Percentiles rank a stretch among this genome's conserved stretches.
These are phyloP conservation scores for Arothron firmamentum DNA, from an alignment of 2,113 vertebrate species.

Conservation along the genomic window DNA sequence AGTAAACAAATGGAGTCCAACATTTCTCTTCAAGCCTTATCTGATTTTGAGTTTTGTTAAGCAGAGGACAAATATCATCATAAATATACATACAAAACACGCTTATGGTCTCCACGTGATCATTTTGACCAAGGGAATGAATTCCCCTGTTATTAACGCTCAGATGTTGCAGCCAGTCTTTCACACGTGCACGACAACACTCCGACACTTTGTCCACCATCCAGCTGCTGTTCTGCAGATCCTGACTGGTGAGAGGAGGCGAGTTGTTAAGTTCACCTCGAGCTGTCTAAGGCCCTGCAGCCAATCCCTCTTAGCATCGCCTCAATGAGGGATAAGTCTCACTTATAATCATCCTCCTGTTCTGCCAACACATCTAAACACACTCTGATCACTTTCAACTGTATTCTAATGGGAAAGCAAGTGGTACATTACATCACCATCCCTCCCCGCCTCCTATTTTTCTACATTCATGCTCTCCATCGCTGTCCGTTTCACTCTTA, in stretches of 20 bases:
- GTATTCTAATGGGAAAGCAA: conserved; percentile 52
- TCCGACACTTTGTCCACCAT: neutral
- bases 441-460: conserved; percentile 28
- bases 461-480: conserved; percentile 24
- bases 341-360: conserved; percentile 58
- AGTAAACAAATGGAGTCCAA: too few species aligned
- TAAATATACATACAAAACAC: too few species aligned
- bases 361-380: conserved; percentile 66
- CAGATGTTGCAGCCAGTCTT: too few species aligned
- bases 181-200: neutral
- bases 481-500: conserved; percentile 16
- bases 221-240: neutral
- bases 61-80: too few species aligned
- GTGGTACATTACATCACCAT: conserved; percentile 55
- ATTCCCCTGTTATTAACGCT: too few species aligned
- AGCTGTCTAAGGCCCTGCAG: conserved; percentile 37
- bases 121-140: too few species aligned
- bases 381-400: conserved; percentile 61
- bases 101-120: too few species aligned
- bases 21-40: too few species aligned
- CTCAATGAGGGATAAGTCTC: conserved; percentile 62
- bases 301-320: conserved; percentile 64
- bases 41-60: too few species aligned
- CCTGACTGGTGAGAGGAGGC: conserved; percentile 25
- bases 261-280: conserved; percentile 45